Evolutionary conservation across 2,888 invertebrate species (phyloP).

Genomic region (Habroteleia sp.): DNA sequence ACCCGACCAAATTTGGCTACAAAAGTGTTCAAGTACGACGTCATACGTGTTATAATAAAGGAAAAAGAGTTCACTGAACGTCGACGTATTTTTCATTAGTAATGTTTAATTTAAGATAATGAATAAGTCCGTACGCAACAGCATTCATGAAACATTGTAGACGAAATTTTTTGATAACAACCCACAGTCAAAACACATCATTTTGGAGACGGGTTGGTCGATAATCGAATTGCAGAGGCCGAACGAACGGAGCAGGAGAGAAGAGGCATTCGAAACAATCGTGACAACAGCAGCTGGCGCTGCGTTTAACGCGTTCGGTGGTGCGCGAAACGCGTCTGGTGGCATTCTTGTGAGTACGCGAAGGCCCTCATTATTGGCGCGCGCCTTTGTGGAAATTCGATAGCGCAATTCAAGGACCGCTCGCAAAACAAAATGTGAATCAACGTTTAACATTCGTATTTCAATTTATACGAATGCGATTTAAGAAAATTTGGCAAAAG

Average conservation of each 20-base stretch:
- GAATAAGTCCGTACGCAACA: slow-evolving; percentile 21
- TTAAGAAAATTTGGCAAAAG: slow-evolving; percentile 20
- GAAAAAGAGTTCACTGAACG: background rate
- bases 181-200: slow-evolving; percentile 47
- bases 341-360: slow-evolving; percentile 73
- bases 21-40: too few species aligned
- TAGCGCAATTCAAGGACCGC: slow-evolving; percentile 60
- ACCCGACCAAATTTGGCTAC: too few species aligned
- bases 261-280: slow-evolving; percentile 62
- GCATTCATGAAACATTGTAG: slow-evolving; percentile 20
- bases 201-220: slow-evolving; percentile 56
- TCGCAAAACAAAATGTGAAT: slow-evolving; percentile 59
- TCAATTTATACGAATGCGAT: slow-evolving; percentile 26
- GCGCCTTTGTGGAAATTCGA: slow-evolving; percentile 67
- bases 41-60: too few species aligned
- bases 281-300: slow-evolving; percentile 71
- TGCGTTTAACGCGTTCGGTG: slow-evolving; percentile 72
- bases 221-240: slow-evolving; percentile 62
- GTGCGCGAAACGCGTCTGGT: slow-evolving; percentile 75
- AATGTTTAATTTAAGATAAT: slow-evolving; percentile 55
- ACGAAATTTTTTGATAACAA: slow-evolving; percentile 57
- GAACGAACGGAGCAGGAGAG: slow-evolving; percentile 49
- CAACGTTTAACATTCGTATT: slow-evolving; percentile 53
- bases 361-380: slow-evolving; percentile 70
- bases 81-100: slow-evolving; percentile 5